phyloP scores from a whole-genome alignment of 92 coral and sea anemone species.

The Phenganax marumi region DNA sequence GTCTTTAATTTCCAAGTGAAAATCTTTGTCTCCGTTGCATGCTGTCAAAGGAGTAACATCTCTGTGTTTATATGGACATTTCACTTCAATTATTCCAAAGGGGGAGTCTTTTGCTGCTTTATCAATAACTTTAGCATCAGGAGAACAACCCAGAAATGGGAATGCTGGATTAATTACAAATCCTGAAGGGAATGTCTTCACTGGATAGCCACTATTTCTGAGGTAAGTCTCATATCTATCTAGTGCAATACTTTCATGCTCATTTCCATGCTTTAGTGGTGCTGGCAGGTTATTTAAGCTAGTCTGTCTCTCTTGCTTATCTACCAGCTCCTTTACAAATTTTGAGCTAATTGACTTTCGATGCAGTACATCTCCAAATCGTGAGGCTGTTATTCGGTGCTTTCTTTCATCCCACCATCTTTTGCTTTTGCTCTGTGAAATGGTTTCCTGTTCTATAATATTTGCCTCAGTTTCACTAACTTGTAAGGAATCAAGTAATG shows the following conservation, averaged over 20 bases:
- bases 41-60: too few relatives aligned
- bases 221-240: conserved; percentile 58
- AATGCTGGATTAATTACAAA: conserved; percentile 59
- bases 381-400: conserved; percentile 37
- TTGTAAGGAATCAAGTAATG: not conserved
- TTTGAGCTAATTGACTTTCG: not conserved
- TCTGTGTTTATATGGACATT: conserved; percentile 32
- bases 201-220: conserved; percentile 53
- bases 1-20: conserved; percentile 49
- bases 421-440: not conserved
- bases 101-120: conserved; percentile 46
- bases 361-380: conserved; percentile 41
- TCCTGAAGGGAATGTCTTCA: conserved; percentile 45
- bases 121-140: conserved; percentile 72
- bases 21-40: conserved; percentile 28
- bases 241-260: conserved; percentile 45
- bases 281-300: not conserved
- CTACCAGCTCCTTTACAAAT: conserved; percentile 31
- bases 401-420: conserved; percentile 47
- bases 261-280: conserved; percentile 61
- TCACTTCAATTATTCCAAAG: conserved; percentile 59
- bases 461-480: not conserved
- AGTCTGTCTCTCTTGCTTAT: conserved; percentile 43
- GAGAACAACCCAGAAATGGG: conserved; percentile 66
- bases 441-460: not conserved